Base-by-base conservation (phyloP, 2,888 invertebrate genomes). In the Rhorus exstirpatorius region DNA sequence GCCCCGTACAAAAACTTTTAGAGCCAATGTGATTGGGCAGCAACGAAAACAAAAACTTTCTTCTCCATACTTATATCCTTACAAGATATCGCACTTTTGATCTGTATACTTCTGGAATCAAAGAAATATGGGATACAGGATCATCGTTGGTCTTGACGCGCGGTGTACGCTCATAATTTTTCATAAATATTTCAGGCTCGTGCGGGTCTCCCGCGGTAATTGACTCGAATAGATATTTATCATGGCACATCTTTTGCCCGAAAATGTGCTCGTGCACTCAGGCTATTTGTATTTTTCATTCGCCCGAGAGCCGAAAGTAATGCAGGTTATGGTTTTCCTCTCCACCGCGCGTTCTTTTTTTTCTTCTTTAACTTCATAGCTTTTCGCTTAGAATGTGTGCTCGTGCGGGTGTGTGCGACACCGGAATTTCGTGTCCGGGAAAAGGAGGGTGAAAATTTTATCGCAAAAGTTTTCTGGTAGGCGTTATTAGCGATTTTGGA, bases 391-490 rank as follows among this genome's bases (percentile, higher is more conserved):
- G 58, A 51, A 51, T 79, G 60, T 60, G 67, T 14, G n/a, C n/a
- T n/a, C n/a, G 10, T 41, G 49, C 12, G 53, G 6, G 67, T n/a
- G 14, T 17, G 49, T 26, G 44, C 41, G 24, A 46, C 68, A 21
- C 41, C 61, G 24, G 60, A 41, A 26, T 26, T 71, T 26, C 31
- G 31, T 31, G 71, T 8, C 12, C n/a, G 6, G n/a, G 31, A 17
- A 7, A 41, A 26, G n/a, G 61, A n/a, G 74, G 79, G 68, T 61
- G 61, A 60, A 68, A n/a, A 79, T 79, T 79, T 79, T 68, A 79
- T 79, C 79, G 68, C 12, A 35, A 79, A 79, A 79, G 68, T 79
- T 79, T 79, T 79, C 74, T 74, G 60, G 61, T 53, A 35, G 35
- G 44, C 12, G 79, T 79, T 79, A 79, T 79, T 75, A 79, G 74